phyloP scores from a whole-genome alignment of 1,140 invertebrate genomes.

The Leptinotarsa undecemlineata region DNA sequence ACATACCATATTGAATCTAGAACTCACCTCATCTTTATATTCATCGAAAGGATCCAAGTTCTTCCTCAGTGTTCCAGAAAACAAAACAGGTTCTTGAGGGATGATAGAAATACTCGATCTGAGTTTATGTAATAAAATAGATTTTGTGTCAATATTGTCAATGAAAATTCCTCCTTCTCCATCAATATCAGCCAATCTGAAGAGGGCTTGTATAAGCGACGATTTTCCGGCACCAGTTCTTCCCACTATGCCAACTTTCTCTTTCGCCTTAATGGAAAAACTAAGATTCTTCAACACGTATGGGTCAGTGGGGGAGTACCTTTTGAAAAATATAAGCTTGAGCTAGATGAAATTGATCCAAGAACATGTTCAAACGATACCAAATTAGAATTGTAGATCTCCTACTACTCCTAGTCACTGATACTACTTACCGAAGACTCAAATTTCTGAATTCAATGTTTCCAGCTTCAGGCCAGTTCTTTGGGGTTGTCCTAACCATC shows the following conservation, averaged over 20 bases:
- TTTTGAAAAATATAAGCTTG: slow-evolving; percentile 57
- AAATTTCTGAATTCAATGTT: slow-evolving; percentile 53
- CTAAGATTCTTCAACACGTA: slow-evolving; percentile 67
- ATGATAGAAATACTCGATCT: slow-evolving; percentile 71
- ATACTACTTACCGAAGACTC: slow-evolving; percentile 66
- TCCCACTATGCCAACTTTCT: slow-evolving; percentile 71
- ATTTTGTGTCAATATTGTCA: slow-evolving; percentile 60
- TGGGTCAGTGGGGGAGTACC: slow-evolving; percentile 56
- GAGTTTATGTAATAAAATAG: slow-evolving; percentile 61
- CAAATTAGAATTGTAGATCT: slow-evolving; percentile 58
- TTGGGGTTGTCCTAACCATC: slow-evolving; percentile 46
- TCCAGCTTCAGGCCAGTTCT: slow-evolving; percentile 47
- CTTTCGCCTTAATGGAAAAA: slow-evolving; percentile 59
- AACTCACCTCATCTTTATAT: slow-evolving; percentile 67
- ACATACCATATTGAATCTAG: no score
- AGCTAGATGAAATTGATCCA: slow-evolving; percentile 45
- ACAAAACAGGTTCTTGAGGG: slow-evolving; percentile 72
- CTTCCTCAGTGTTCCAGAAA: slow-evolving; percentile 67
- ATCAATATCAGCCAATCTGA: slow-evolving; percentile 68
- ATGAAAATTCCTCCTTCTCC: slow-evolving; percentile 69
- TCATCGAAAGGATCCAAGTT: slow-evolving; percentile 64
- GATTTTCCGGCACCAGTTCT: slow-evolving; percentile 72
- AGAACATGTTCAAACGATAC: slow-evolving; percentile 68
- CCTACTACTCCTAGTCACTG: slow-evolving; percentile 33
- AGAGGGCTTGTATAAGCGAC: slow-evolving; percentile 73